Evolutionary conservation across 2,113 vertebrate species (phyloP), one percentile per base, ranked within the genome.

Genomic region (Apodemus sylvaticus): DNA sequence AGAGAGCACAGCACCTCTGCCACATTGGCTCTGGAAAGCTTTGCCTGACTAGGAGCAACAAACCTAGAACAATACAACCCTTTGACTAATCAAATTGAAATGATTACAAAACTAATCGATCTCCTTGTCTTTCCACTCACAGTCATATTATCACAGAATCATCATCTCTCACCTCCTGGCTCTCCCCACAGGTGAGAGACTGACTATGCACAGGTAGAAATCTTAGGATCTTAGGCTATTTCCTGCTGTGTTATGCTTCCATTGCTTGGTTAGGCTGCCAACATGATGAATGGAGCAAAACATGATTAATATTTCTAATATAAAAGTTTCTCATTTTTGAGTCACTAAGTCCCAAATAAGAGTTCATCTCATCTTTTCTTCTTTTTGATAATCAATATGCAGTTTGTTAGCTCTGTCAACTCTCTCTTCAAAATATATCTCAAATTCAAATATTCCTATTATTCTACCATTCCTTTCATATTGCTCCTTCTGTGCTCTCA

Each of bases 281-380:
- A 87, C 91, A 90, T 95, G 19, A 93, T 64, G 13, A 83, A 74
- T 48, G 42, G 39, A 39, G 90, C n/a, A 68, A 71, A 81, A 71
- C 10, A 64, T 31, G 26, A 70, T 76, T 42, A 86, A 92, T 71
- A 89, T 64, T 86, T 12, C 20, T 74, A 45, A 9, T 45, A 79
- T 62, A 78, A 90, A 78, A 76, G 39, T 14, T 39, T 2, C 39
- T 42, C 26, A 91, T 70, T 64, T 70, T 2, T 94, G 48, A 94
- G 39, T 79, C 51, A 5, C 34, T 89, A 24, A 36, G 20, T 22
- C 34, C 58, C 62, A 94, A 81, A 81, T 70, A 90, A 90, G 22
- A 90, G 55, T 1, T 92, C 42, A 64, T 34, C 42, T 89, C 55
- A 71, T n/a, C 51, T 74, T 71, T 36, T 1, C 10, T 60, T 81